phyloP scores from a whole-genome alignment of 2,797 vertebrate species.

The Psittacula derbiana region DNA sequence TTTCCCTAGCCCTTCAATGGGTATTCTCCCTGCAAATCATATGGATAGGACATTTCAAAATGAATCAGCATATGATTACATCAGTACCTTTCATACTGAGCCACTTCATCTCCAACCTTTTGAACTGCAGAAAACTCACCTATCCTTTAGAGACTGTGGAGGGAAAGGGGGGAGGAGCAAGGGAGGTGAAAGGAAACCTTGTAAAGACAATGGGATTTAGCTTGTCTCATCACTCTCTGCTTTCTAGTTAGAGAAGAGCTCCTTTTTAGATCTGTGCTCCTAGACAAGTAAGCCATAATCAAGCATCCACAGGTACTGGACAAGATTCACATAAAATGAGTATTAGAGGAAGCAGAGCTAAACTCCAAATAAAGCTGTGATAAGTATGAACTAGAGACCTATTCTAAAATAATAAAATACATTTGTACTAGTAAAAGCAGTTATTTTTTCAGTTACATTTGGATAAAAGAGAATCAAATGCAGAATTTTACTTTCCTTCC shows the following conservation, averaged over 20 bases:
- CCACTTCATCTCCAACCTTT: neutral
- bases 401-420: neutral
- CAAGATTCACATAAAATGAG: neutral
- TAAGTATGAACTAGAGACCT: neutral
- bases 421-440: neutral
- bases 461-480: neutral
- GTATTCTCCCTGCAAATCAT: neutral
- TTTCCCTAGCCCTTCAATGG: neutral
- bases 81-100: neutral
- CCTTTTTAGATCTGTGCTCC: neutral
- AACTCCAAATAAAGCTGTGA: neutral
- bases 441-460: neutral
- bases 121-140: neutral
- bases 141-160: neutral
- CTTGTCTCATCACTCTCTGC: neutral
- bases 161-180: no score
- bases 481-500: neutral
- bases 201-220: neutral
- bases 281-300: neutral
- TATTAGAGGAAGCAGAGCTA: neutral
- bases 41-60: neutral
- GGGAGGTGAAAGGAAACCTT: neutral
- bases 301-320: neutral
- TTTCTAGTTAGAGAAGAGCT: neutral
- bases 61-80: neutral